Base-by-base conservation (phyloP, 1,140 invertebrate genomes). In the Globodera rostochiensis region DNA sequence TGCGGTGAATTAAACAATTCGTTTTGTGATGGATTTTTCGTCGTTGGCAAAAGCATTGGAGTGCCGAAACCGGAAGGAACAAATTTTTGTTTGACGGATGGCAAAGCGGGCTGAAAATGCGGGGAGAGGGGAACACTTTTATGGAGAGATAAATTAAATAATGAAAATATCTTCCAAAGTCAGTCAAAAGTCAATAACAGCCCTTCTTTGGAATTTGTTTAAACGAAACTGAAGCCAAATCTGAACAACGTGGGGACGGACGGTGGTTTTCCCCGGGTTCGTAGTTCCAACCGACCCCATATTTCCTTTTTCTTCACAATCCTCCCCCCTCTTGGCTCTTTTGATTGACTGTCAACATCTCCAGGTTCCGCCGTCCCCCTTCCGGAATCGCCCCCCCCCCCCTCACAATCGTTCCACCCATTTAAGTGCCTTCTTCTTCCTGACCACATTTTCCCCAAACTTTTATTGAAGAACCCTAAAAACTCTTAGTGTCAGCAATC, bases 41-140 rank as follows among this genome's bases (percentile, higher is more conserved):
- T 45, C 67, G 46, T 71, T 71, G 1, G 36, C 46, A 13, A 45
- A 19, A 45, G n/a, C 36, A 47, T 36, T 19, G 69, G 69, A 0
- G 69, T 19, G 69, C 36, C 69, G 6, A 21, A 71, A 19, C 5
- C 46, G 69, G 69, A 47, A 11, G 69, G n/a, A 45, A 71, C 69
- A 45, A 71, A 71, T 6, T 7, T 45, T 46, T 11, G 36, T 45
- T 47, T 71, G 9, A 45, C 36, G 36, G 25, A 9, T 71, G 25
- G 69, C 69, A 71, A 71, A 64, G 57, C 57, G 25, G 69, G 69
- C 69, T 71, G 19, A 71, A 71, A 66, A 13, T 13, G n/a, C 3
- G 13, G 13, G n/a, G n/a, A 3, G 60, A 66, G 60, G 13, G 60
- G 60, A 25, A 66, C 13, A 66, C 13, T 66, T 64, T 13, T 66